phyloP scores from a whole-genome alignment of 2,888 invertebrate species.

The Leptinotarsa juncta region DNA sequence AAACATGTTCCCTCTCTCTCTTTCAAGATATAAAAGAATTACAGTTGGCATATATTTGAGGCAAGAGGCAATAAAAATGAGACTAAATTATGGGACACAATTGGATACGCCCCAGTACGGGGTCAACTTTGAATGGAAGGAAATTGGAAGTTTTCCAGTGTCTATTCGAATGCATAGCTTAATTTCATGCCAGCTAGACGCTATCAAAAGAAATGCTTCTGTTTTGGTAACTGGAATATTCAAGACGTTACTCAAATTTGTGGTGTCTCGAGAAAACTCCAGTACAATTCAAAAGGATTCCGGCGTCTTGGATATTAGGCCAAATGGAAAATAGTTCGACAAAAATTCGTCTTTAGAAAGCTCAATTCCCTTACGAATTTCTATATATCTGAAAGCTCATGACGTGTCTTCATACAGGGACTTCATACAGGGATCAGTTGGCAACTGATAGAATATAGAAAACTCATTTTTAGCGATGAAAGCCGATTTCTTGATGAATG shows the following conservation, averaged over 20 bases:
- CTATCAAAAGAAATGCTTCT: background rate
- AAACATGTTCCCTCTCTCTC: background rate
- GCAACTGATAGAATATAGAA: too few relatives aligned
- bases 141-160: conserved; percentile 25
- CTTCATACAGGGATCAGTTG: too few relatives aligned
- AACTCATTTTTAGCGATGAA: too few relatives aligned
- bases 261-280: background rate
- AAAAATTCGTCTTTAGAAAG: too few relatives aligned
- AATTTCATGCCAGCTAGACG: conserved; percentile 15
- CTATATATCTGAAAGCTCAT: too few relatives aligned
- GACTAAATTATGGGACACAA: conserved; percentile 9
- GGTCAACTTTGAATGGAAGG: conserved; percentile 22
- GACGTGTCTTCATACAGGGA: too few relatives aligned
- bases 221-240: background rate
- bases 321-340: too few relatives aligned
- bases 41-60: conserved; percentile 24
- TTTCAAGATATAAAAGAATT: conserved; percentile 13
- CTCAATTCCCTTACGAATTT: too few relatives aligned
- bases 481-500: too few relatives aligned
- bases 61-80: conserved; percentile 23
- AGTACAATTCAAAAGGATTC: background rate
- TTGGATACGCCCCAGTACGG: conserved; percentile 24
- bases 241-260: background rate
- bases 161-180: background rate
- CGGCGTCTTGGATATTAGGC: background rate